Evolutionary conservation across 2,113 vertebrate species (phyloP), one percentile per base, ranked within the genome.

Genomic region (Microtus pennsylvanicus): DNA sequence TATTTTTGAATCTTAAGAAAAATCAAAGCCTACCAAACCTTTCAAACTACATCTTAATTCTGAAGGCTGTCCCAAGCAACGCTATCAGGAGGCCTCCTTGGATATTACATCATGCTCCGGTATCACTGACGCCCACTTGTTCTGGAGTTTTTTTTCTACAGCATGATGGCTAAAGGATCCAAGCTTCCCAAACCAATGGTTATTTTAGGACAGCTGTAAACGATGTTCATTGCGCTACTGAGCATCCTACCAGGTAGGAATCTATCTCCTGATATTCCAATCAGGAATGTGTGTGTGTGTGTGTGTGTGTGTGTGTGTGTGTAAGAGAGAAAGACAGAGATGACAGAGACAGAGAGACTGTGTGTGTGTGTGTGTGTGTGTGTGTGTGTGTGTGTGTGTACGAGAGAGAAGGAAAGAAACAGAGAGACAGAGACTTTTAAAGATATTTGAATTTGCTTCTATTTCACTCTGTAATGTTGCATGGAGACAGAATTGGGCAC

Each of bases 141-240:
- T 78, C 76, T 83, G 52, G 78, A n/a, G 26, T 86, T 96, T 69
- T 94, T 50, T 2, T 89, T 90, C 94, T 76, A 83, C 22, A 86
- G 74, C 7, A 87, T 21, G 58, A 45, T 63, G 30, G 78, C 33
- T 92, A 75, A 90, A 94, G n/a, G 61, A 75, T 69, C 77, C 78
- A 83, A 63, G 85, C 5, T 90, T 93, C 80, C 47, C 38, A 69
- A 24, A 52, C 26, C 69, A 45, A 35, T 87, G 26, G 89, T 14
- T 69, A 65, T 85, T 22, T 83, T 93, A 87, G 42, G 38, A 65
- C 21, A 77, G 11, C 5, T 28, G 1, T n/a, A 35, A 9, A 19
- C 35, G 19, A 14, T 26, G 28, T 38, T 80, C 67, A 47, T 55
- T 47, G 90, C 38, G 38, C 33, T 52, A 35, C 38, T 52, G 80